These are phyloP conservation scores for Dipodomys ordii DNA, from an alignment of 2,113 vertebrate genomes.

Conservation along the genomic window DNA sequence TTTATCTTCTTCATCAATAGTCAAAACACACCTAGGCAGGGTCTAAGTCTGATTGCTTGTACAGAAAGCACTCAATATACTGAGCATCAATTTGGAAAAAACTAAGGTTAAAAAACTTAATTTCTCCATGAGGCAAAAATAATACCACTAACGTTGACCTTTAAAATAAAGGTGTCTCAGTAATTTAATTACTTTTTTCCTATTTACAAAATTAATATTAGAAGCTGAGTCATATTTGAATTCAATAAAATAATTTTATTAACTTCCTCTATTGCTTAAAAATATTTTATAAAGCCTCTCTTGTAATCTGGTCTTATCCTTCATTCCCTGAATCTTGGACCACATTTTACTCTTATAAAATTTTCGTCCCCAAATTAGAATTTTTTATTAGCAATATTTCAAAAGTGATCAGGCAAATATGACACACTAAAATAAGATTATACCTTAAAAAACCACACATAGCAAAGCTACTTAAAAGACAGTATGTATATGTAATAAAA, in stretches of 20 bases:
- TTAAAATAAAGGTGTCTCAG: slow-evolving; percentile 40
- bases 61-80: not conserved
- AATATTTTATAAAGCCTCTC: slow-evolving; percentile 44
- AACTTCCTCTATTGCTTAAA: slow-evolving; percentile 56
- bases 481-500: not conserved
- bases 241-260: slow-evolving; percentile 72
- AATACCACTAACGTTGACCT: slow-evolving; percentile 37
- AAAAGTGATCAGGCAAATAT: slow-evolving; percentile 48
- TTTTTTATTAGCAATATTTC: slow-evolving; percentile 53
- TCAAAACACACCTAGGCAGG: not conserved
- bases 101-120: slow-evolving; percentile 43
- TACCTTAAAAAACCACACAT: not conserved
- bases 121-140: slow-evolving; percentile 22
- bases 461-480: slow-evolving; percentile 19
- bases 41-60: not conserved
- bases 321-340: slow-evolving; percentile 15
- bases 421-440: slow-evolving; percentile 1
- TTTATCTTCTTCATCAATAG: not conserved
- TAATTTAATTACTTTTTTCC: slow-evolving; percentile 60
- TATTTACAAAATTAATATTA: slow-evolving; percentile 73
- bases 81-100: not conserved
- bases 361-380: slow-evolving; percentile 33
- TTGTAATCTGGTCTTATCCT: slow-evolving; percentile 20
- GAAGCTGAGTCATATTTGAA: slow-evolving; percentile 62
- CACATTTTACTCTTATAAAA: slow-evolving; percentile 36